phyloP scores from a whole-genome alignment of 2,888 invertebrate genomes.

The Caenorhabditis uteleia region DNA sequence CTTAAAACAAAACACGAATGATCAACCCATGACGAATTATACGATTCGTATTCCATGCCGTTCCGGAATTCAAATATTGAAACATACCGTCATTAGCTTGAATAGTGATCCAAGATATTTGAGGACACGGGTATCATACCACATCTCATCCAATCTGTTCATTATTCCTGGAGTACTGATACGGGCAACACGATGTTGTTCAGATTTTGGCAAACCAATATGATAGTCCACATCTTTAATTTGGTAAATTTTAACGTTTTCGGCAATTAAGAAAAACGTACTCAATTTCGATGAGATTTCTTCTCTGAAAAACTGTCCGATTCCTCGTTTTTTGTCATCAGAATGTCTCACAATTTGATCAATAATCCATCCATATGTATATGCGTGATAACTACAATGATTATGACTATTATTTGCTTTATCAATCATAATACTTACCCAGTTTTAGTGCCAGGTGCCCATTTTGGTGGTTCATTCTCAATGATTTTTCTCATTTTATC shows the following conservation, averaged over 20 bases:
- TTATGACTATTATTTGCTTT: too few species aligned
- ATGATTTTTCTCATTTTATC: slow-evolving; percentile 39
- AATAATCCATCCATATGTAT: slow-evolving; percentile 49
- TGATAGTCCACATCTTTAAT: slow-evolving; percentile 68
- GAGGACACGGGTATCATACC: slow-evolving; percentile 38
- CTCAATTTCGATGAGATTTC: slow-evolving; percentile 30
- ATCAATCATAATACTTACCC: slow-evolving; percentile 32
- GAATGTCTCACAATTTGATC: slow-evolving; percentile 48
- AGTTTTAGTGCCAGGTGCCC: slow-evolving; percentile 52
- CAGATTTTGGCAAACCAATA: slow-evolving; percentile 63
- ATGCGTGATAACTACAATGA: slow-evolving; percentile 35
- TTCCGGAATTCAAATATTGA: slow-evolving; percentile 5
- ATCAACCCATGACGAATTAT: too few species aligned
- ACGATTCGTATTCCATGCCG: too few species aligned
- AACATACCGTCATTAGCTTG: slow-evolving; percentile 39
- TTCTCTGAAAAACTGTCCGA: slow-evolving; percentile 44
- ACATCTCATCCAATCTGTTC: slow-evolving; percentile 42
- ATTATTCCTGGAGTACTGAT: slow-evolving; percentile 34
- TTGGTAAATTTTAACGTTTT: background rate
- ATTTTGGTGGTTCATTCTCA: slow-evolving; percentile 51
- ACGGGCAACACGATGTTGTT: slow-evolving; percentile 48
- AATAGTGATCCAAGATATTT: slow-evolving; percentile 37
- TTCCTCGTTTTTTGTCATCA: slow-evolving; percentile 37
- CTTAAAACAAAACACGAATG: too few species aligned
- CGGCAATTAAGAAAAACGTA: slow-evolving; percentile 1